Evolutionary conservation across 1,140 invertebrate species (phyloP).

Genomic region (Rhagoletis pomonella): DNA sequence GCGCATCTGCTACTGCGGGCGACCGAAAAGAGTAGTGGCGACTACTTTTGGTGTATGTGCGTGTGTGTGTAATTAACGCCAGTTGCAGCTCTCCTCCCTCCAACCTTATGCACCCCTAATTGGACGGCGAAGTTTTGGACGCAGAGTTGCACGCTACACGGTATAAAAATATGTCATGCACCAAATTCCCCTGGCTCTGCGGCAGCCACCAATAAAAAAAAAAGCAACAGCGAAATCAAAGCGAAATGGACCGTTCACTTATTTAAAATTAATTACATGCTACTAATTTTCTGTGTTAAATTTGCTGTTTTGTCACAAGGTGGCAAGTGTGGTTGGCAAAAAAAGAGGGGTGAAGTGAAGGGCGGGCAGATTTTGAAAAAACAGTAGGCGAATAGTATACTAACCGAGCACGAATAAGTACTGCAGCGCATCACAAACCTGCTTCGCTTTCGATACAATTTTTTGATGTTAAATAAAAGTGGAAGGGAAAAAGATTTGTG

Average conservation of each 20-base stretch:
- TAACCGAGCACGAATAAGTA: background rate
- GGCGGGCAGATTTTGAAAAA: background rate
- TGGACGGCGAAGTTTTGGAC: background rate
- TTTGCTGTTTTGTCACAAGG: constrained; percentile 53
- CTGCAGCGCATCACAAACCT: background rate
- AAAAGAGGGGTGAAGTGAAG: background rate
- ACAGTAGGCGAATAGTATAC: background rate
- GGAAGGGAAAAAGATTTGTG: background rate
- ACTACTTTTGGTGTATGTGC: background rate
- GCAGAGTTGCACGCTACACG: background rate
- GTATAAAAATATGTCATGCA: constrained; percentile 21
- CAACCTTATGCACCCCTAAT: background rate
- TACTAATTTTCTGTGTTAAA: constrained; percentile 54
- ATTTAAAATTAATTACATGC: constrained; percentile 51
- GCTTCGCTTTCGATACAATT: background rate
- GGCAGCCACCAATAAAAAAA: background rate
- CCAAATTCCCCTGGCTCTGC: constrained; percentile 2
- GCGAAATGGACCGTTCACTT: constrained; percentile 3
- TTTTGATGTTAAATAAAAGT: background rate
- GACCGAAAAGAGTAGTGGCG: background rate
- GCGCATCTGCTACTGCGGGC: background rate
- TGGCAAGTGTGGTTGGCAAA: background rate
- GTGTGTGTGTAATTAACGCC: constrained; percentile 28
- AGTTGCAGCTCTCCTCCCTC: background rate
- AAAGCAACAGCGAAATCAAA: constrained; percentile 17